A percentile compares a stretch with the other conserved stretches of the same genome.
These are phyloP conservation scores for Lophura nycthemera DNA, from an alignment of 2,113 vertebrate species.

Conservation along the genomic window DNA sequence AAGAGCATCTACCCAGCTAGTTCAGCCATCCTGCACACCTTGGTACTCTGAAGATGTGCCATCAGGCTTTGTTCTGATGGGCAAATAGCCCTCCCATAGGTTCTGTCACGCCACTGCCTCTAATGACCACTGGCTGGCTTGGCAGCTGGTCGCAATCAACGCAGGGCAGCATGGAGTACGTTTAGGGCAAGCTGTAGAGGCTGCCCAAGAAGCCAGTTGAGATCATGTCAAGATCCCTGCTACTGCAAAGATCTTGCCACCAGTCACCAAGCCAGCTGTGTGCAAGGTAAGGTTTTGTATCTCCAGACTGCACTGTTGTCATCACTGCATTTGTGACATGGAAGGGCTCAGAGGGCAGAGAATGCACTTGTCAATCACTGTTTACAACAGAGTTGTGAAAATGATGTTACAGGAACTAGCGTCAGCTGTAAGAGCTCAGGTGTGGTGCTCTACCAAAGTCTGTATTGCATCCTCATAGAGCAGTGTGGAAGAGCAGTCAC, in stretches of 20 bases:
- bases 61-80: not conserved
- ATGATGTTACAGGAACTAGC: not conserved
- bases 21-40: not conserved
- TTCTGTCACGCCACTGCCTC: not conserved
- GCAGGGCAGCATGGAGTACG: not conserved
- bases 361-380: not conserved
- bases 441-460: not conserved
- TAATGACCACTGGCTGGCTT: not conserved
- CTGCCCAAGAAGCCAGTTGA: not conserved
- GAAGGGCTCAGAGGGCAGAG: not conserved
- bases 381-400: not conserved
- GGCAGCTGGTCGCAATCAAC: not conserved
- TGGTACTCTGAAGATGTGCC: not conserved
- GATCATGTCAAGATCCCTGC: not conserved
- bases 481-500: not conserved
- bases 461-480: not conserved
- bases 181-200: conserved; percentile 4
- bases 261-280: rapidly evolving
- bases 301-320: not conserved
- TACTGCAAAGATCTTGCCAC: not conserved
- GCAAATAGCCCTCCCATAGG: not conserved
- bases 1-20: not conserved
- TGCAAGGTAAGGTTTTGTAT: not conserved
- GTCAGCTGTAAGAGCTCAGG: not conserved
- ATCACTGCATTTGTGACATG: not conserved